A percentile compares a stretch with the other conserved stretches of the same genome.
Evolutionary conservation across 2,113 vertebrate species (phyloP).

Genomic region (Mustelus asterias): DNA sequence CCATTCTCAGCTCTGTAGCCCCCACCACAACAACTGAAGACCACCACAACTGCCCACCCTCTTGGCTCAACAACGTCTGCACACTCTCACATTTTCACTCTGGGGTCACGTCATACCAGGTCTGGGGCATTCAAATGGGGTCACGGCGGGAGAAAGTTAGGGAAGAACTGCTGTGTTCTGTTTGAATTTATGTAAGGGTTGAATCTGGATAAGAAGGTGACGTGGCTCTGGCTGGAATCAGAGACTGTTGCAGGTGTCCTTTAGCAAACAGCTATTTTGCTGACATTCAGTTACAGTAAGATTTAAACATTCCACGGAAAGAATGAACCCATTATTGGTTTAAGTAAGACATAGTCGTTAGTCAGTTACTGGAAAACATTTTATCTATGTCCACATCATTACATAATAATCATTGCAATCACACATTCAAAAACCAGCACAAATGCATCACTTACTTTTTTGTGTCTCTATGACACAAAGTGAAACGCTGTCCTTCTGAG

Average conservation of each 20-base stretch:
- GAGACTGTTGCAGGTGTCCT: neutral
- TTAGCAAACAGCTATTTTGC: neutral
- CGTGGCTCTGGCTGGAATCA: neutral
- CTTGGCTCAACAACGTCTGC: too few relatives aligned
- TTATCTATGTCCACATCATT: neutral
- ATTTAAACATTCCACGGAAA: neutral
- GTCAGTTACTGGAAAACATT: neutral
- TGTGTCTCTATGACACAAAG: neutral
- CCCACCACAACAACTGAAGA: too few relatives aligned
- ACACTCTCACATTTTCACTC: too few relatives aligned
- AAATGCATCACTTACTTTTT: neutral
- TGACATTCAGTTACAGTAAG: neutral
- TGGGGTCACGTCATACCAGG: too few relatives aligned
- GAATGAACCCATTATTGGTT: neutral
- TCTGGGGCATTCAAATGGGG: too few relatives aligned
- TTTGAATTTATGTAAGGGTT: neutral
- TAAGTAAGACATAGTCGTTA: neutral
- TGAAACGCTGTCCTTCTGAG: neutral
- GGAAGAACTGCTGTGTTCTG: too few relatives aligned
- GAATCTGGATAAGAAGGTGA: neutral
- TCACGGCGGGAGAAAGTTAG: too few relatives aligned
- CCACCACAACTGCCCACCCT: too few relatives aligned
- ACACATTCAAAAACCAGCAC: neutral
- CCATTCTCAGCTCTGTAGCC: too few relatives aligned
- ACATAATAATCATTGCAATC: neutral